phyloP scores from a whole-genome alignment of 1,140 invertebrate genomes.

The Zaprionus kolodkinae region DNA sequence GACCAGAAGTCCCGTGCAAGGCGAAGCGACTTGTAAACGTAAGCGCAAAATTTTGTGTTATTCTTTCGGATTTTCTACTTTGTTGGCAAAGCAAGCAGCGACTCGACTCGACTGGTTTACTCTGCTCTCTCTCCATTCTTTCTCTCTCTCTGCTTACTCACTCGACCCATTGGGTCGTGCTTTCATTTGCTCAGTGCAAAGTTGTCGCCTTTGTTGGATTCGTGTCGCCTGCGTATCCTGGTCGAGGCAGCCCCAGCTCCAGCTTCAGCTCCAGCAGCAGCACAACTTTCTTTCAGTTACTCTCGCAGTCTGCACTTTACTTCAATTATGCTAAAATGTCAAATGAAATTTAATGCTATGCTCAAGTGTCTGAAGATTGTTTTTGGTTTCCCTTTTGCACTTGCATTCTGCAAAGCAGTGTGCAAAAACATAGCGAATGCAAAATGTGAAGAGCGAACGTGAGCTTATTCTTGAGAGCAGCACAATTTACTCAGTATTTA shows the following conservation, averaged over 20 bases:
- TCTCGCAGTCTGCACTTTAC: slow-evolving; percentile 62
- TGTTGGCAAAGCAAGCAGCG: slow-evolving; percentile 80
- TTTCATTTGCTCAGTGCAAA: slow-evolving; percentile 77
- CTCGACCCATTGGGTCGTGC: slow-evolving; percentile 42
- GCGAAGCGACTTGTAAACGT: slow-evolving; percentile 47
- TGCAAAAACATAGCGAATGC: slow-evolving; percentile 4
- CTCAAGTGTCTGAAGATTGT: slow-evolving; percentile 66
- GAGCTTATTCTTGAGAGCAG: neutral
- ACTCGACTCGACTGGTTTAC: slow-evolving; percentile 6
- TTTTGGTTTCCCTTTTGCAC: slow-evolving; percentile 29
- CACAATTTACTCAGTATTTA: neutral
- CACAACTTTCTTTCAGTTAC: slow-evolving; percentile 16
- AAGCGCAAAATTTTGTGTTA: slow-evolving; percentile 77
- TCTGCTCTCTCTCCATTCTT: neutral
- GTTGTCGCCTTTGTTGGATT: slow-evolving; percentile 78
- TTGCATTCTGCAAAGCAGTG: slow-evolving; percentile 11
- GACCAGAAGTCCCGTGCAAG: slow-evolving; percentile 19
- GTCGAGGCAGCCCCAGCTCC: neutral
- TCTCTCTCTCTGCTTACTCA: slow-evolving; percentile 7
- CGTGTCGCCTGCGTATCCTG: slow-evolving; percentile 56
- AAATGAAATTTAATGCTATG: slow-evolving; percentile 81
- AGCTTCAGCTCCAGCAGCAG: neutral
- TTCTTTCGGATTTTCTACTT: slow-evolving; percentile 83
- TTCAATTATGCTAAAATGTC: slow-evolving; percentile 79
- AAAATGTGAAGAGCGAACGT: slow-evolving; percentile 13